Percentiles rank a stretch among this genome's conserved stretches.
Conservation (phyloP, 1,140 invertebrate species). For the Cydia strobilella region DNA sequence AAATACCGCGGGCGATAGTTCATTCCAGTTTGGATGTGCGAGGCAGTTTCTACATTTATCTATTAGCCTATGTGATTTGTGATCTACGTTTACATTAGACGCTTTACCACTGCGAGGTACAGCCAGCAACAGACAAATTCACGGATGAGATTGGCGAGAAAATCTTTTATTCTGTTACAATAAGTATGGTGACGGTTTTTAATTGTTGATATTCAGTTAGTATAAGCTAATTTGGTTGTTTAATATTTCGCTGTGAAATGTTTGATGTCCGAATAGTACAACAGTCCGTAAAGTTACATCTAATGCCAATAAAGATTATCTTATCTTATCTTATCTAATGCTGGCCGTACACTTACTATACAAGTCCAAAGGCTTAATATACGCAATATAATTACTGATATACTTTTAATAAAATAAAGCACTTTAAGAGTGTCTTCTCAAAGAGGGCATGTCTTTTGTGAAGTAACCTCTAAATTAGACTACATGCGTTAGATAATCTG, state of each 20-base stretch:
- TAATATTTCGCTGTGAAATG: too few relatives aligned
- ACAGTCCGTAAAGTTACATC: too few relatives aligned
- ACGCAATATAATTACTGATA: background rate
- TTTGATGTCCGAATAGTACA: too few relatives aligned
- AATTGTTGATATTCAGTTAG: too few relatives aligned
- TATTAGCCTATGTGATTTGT: background rate
- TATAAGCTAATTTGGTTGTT: too few relatives aligned
- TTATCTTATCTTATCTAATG: too few relatives aligned
- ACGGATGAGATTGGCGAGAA: background rate
- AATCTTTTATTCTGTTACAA: background rate
- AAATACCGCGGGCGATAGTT: too few relatives aligned
- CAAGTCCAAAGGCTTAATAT: background rate
- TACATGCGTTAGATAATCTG: background rate
- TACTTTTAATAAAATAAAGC: background rate
- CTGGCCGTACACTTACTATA: background rate
- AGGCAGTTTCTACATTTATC: too few relatives aligned
- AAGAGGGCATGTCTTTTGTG: background rate
- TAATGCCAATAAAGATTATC: too few relatives aligned
- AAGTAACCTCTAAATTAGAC: background rate
- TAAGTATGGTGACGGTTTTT: background rate
- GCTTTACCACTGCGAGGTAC: background rate
- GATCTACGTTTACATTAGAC: background rate
- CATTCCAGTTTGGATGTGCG: too few relatives aligned
- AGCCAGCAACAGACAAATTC: background rate
- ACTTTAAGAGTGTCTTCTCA: background rate